A percentile compares a stretch with the other conserved stretches of the same genome.
Evolutionary conservation across 2,113 vertebrate species (phyloP).

Genomic region (Sciurus niger): DNA sequence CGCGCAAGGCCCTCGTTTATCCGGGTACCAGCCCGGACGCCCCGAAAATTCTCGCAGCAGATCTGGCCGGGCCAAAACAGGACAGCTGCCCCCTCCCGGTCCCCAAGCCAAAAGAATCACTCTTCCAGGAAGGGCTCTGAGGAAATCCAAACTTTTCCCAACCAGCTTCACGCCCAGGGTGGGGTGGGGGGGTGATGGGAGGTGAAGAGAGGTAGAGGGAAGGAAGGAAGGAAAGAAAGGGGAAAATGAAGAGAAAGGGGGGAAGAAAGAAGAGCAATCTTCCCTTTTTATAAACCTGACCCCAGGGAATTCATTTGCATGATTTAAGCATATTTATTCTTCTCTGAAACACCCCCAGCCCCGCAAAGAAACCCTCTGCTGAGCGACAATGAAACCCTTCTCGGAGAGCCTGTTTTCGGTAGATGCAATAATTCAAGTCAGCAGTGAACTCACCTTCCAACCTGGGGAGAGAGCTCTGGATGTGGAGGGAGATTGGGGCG

Average conservation of each 20-base stretch:
- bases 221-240: neutral
- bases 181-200: neutral
- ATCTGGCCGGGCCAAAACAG: neutral
- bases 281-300: constrained; percentile 65
- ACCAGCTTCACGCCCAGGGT: neutral
- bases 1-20: constrained; percentile 41
- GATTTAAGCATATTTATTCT: constrained; percentile 78
- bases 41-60: constrained; percentile 35
- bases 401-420: constrained; percentile 36
- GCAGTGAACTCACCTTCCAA: constrained; percentile 92
- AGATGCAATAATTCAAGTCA: constrained; percentile 76
- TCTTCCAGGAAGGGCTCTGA: neutral
- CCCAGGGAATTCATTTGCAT: constrained; percentile 80
- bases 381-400: constrained; percentile 6
- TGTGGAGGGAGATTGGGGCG: constrained; percentile 88
- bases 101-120: neutral
- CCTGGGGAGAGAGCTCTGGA: constrained; percentile 87
- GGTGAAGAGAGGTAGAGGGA: constrained; percentile 34
- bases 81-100: neutral
- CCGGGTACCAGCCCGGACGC: neutral
- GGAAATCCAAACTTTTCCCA: constrained; percentile 68
- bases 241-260: constrained; percentile 2
- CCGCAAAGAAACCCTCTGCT: constrained; percentile 44
- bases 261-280: constrained; percentile 11
- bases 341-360: neutral